Conservation (phyloP, 1,140 invertebrate genomes). For the Meteorus sp. region DNA sequence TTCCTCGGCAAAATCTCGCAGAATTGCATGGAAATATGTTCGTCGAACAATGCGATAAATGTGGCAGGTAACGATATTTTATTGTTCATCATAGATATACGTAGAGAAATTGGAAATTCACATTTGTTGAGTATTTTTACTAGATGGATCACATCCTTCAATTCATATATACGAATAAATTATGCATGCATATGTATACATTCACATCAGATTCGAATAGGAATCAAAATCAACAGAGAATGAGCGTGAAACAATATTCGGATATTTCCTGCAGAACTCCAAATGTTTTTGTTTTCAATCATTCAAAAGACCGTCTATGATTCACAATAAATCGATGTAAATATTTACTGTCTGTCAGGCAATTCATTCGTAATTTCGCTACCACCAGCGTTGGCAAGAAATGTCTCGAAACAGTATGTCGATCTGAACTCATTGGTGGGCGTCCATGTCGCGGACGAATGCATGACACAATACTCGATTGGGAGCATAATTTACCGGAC, state of each 20-base stretch:
- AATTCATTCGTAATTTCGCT: conserved; percentile 80
- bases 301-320: too few species aligned
- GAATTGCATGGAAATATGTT: conserved; percentile 99
- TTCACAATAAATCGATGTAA: conserved; percentile 25
- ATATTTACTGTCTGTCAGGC: conserved; percentile 65
- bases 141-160: too few species aligned
- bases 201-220: too few species aligned
- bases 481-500: conserved; percentile 94
- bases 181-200: too few species aligned
- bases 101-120: conserved; percentile 7
- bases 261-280: too few species aligned
- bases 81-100: neutral
- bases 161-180: too few species aligned
- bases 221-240: too few species aligned
- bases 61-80: conserved; percentile 69
- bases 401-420: conserved; percentile 76
- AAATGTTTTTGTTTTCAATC: too few species aligned
- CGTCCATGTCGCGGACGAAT: conserved; percentile 83
- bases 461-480: conserved; percentile 95
- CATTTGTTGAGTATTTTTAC: too few species aligned
- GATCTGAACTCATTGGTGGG: conserved; percentile 63
- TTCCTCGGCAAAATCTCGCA: conserved; percentile 77
- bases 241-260: too few species aligned
- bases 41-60: conserved; percentile 89
- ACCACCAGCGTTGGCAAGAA: conserved; percentile 92